Percentiles rank a stretch among this genome's conserved stretches.
phyloP scores from a whole-genome alignment of 1,140 invertebrate species.

The Portunus trituberculatus region DNA sequence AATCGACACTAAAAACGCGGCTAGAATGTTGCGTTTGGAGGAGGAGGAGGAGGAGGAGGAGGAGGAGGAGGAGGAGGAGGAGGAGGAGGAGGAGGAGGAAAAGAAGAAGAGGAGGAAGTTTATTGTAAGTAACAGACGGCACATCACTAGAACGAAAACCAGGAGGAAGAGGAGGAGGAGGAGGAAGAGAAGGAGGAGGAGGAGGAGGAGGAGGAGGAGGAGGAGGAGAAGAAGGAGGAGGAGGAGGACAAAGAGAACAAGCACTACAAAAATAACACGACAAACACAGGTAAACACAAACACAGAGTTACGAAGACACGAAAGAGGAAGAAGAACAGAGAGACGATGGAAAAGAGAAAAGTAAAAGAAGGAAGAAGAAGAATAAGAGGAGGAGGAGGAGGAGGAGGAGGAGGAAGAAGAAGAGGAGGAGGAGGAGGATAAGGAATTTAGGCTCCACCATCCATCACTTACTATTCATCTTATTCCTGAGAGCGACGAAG shows the following conservation, averaged over 20 bases:
- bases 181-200: neutral
- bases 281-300: no score
- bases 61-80: neutral
- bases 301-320: neutral
- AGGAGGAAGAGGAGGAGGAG: neutral
- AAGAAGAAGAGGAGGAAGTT: neutral
- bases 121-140: neutral
- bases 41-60: neutral
- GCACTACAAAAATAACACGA: no score
- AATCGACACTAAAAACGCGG: neutral
- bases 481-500: neutral
- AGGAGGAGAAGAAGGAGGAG: neutral
- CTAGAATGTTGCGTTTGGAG: neutral
- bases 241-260: neutral
- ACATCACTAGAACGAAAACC: neutral
- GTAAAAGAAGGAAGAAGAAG: neutral
- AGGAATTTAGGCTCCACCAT: neutral
- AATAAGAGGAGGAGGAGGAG: neutral
- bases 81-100: no score
- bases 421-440: neutral
- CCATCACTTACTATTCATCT: constrained; percentile 11
- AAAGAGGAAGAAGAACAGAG: neutral
- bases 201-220: neutral
- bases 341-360: neutral
- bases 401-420: constrained; percentile 3